Base-by-base conservation (phyloP, 2,113 vertebrate species). In the Brachionichthys hirsutus region DNA sequence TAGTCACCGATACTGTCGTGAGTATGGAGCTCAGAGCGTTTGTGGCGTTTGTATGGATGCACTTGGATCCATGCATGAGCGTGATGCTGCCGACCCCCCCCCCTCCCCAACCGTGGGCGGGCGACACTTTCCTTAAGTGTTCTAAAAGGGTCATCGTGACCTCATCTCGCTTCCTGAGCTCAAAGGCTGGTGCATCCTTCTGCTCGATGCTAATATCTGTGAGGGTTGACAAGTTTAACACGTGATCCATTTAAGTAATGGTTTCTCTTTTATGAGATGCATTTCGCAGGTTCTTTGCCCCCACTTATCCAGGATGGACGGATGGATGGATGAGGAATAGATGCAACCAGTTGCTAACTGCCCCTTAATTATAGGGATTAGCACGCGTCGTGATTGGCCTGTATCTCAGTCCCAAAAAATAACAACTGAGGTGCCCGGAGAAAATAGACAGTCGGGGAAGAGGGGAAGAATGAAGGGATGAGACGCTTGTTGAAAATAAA, bases 1-100 rank as follows among this genome's bases (percentile, higher is more conserved):
- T 75, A 78, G 62, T 54, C 55, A 63, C 73, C 60, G 45, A 73
- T 38, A 59, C 41, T 18, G 20, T 44, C 30, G 58, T 60, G 58
- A 42, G 62, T 42, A 16, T 53, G 17, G 11, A 6, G 9, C 47
- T 49, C 2, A 10, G 17, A 16, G n/a, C 42, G 16, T 22, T 67
- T 17, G 1, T 34, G n/a, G n/a, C 58, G n/a, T 57, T 24, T 4
- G 1, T 54, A 18, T 66, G 40, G 12, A 71, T 70, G 59, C 15
- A 54, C 12, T n/a, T n/a, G n/a, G n/a, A n/a, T n/a, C n/a, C n/a
- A n/a, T n/a, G n/a, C n/a, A n/a, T n/a, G n/a, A n/a, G n/a, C n/a
- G n/a, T n/a, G n/a, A n/a, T n/a, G 53, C 2, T 16, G 54, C 52
- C 43, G 8, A 63, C 46, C 41, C 45, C 42, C 24, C 24, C 15